These are phyloP conservation scores for Erpornis zantholeuca DNA, from an alignment of 2,113 vertebrate genomes.

Conservation along the genomic window DNA sequence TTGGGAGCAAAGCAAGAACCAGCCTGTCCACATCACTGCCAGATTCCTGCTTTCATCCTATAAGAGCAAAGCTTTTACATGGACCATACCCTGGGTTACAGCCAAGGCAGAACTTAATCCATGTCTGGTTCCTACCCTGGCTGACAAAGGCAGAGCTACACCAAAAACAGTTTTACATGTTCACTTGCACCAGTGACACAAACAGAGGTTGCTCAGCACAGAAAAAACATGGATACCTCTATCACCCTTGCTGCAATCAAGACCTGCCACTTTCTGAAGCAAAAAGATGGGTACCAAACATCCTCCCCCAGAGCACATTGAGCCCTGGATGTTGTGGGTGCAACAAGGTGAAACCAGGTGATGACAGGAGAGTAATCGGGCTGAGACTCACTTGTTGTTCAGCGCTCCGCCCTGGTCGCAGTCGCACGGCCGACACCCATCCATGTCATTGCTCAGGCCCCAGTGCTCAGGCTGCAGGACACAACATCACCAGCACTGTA, in stretches of 20 bases:
- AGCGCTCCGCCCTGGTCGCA: constrained; percentile 90
- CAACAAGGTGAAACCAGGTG: neutral
- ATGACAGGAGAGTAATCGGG: neutral
- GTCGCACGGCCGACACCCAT: constrained; percentile 94
- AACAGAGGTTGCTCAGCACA: neutral
- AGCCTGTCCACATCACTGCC: neutral
- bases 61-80: neutral
- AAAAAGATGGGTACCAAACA: neutral
- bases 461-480: constrained; percentile 87
- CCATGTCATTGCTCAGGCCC: constrained; percentile 95
- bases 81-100: accelerated
- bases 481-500: neutral
- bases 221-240: neutral
- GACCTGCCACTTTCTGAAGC: neutral
- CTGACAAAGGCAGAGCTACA: neutral
- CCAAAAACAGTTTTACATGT: neutral
- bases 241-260: neutral
- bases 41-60: neutral
- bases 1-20: neutral
- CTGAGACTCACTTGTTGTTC: constrained; percentile 85
- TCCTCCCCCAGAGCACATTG: neutral
- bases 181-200: neutral
- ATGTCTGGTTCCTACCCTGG: neutral
- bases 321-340: neutral
- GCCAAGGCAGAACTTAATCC: neutral